These are phyloP conservation scores for Mormyrus proboscirostris DNA, from an alignment of 2,797 vertebrate species.

Conservation along the genomic window DNA sequence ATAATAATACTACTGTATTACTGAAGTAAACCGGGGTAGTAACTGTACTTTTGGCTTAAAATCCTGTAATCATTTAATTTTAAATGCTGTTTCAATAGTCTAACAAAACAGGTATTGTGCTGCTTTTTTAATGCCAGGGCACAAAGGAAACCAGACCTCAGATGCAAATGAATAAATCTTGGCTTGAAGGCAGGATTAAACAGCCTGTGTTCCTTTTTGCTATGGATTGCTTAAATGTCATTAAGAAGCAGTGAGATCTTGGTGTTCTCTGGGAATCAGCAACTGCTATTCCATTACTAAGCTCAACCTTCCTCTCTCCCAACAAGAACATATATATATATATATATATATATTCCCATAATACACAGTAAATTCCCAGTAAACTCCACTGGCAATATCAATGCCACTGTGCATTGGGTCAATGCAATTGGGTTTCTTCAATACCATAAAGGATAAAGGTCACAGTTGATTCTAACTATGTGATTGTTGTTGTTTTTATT, in stretches of 20 bases:
- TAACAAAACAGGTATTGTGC: slow-evolving; percentile 6
- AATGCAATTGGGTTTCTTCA: not conserved
- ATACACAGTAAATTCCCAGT: not conserved
- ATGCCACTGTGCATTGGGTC: not conserved
- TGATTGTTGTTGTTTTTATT: not conserved
- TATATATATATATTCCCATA: too few species aligned
- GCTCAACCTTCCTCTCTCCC: not conserved
- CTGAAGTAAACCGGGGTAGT: not conserved
- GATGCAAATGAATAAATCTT: not conserved
- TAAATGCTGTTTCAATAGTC: not conserved
- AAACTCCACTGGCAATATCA: not conserved
- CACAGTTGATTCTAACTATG: not conserved
- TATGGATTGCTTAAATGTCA: slow-evolving; percentile 7
- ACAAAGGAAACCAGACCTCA: not conserved
- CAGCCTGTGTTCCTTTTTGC: slow-evolving; percentile 5
- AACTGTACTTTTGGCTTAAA: not conserved
- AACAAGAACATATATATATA: not conserved
- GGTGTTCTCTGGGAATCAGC: not conserved
- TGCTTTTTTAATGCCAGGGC: not conserved
- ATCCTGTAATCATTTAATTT: not conserved
- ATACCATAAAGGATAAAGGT: not conserved
- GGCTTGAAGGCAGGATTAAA: not conserved
- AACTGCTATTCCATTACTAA: not conserved
- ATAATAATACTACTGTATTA: not conserved
- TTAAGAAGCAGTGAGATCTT: not conserved